Percentiles rank a stretch among this genome's conserved stretches.
These are phyloP conservation scores for Drosophila asahinai DNA, from an alignment of 1,140 invertebrate species.

Conservation along the genomic window DNA sequence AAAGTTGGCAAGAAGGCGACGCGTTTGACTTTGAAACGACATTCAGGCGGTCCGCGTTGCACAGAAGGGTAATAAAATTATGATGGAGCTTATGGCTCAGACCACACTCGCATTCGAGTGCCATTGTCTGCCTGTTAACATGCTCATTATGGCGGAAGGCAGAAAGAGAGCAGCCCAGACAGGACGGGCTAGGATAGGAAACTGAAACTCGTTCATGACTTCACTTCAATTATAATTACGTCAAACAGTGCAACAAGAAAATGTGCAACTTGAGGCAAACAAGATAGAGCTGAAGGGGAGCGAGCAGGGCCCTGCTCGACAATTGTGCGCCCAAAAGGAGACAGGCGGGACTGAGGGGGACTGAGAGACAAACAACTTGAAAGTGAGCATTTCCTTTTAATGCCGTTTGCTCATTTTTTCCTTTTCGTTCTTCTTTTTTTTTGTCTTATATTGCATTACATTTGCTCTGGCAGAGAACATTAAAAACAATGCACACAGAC, in stretches of 20 bases:
- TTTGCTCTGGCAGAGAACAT: conserved; percentile 65
- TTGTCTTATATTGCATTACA: conserved; percentile 80
- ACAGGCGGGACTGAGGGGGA: neutral
- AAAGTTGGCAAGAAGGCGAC: conserved; percentile 48
- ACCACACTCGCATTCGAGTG: conserved; percentile 63
- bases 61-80: conserved; percentile 79
- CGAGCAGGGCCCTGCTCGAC: conserved; percentile 50
- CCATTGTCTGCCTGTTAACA: conserved; percentile 84
- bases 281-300: conserved; percentile 53
- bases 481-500: conserved; percentile 69
- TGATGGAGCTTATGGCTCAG: conserved; percentile 64
- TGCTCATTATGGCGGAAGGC: conserved; percentile 76
- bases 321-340: conserved; percentile 49
- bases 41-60: conserved; percentile 63
- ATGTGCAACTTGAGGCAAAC: conserved; percentile 81
- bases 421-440: conserved; percentile 45
- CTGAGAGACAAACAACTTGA: conserved; percentile 57
- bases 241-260: conserved; percentile 83
- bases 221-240: conserved; percentile 84
- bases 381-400: conserved; percentile 83
- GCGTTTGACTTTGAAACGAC: conserved; percentile 77
- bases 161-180: conserved; percentile 47
- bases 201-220: conserved; percentile 79
- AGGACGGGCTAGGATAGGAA: conserved; percentile 18
- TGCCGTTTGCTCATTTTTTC: conserved; percentile 68